Base-by-base conservation (phyloP, 2,888 invertebrate species). In the Cephus sareptanus region DNA sequence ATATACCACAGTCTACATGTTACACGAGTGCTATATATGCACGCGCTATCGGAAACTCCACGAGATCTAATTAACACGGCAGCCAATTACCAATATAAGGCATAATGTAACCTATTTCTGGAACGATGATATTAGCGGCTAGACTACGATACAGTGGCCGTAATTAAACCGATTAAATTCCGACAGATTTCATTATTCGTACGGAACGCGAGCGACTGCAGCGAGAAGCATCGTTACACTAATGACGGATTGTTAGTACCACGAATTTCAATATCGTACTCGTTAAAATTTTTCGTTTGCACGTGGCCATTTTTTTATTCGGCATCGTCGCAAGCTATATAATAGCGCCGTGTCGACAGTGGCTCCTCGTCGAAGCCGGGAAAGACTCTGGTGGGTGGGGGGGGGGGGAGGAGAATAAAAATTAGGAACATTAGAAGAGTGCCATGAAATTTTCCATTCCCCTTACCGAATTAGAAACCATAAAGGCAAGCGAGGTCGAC, bases 41-140 rank as follows among this genome's bases (percentile, higher is more conserved):
- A 23, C 23, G 15, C 9, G 23, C 56, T 9, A 23, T 56, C 23
- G 56, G 23, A 56, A 56, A 23, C 56, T 56, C 56, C 23, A 23
- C 56, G 56, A 74, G 33, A 37, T 35, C 74, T 74, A 74, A 74
- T 74, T 74, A 35, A 37, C 30, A 23, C 35, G 30, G 13, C 35
- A 35, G 30, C 35, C 35, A 74, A 74, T 74, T 74, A 74, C 35
- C 74, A 34, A 34, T 34, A 34, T 35, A 74, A 74, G 74, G 35
- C 34, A 30, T 30, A 74, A 74, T 74, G 74, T 35, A 34, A 56
- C 35, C 35, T 37, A 37, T 13, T 74, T 23, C 34, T 30, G 74
- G 34, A 74, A 74, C 74, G 34, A 23, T n/a, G 13, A 35, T 31
- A 35, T 74, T 74, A 74, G 74, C 35, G 74, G n/a, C n/a, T 30